These are phyloP conservation scores for Hydropsyche tenuis DNA, from an alignment of 1,140 invertebrate genomes.

Conservation along the genomic window DNA sequence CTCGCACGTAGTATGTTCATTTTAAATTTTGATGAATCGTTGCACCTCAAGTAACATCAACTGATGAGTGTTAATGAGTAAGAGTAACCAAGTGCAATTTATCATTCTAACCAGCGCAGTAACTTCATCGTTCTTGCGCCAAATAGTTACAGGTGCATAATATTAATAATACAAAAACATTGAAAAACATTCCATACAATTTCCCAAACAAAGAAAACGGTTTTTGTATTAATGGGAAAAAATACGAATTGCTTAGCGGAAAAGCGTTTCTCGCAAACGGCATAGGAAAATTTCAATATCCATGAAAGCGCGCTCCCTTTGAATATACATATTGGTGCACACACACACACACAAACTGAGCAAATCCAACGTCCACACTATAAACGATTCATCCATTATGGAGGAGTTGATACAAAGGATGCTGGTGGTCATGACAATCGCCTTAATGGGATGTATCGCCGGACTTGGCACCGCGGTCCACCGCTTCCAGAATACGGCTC, in stretches of 20 bases:
- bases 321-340: not conserved
- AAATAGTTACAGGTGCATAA: not conserved
- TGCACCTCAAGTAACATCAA: not conserved
- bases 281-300: slow-evolving; percentile 34
- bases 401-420: slow-evolving; percentile 37
- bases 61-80: slow-evolving; percentile 33
- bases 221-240: not conserved
- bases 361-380: slow-evolving; percentile 31
- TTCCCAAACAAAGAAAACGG: not conserved
- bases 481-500: not conserved
- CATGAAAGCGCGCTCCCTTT: slow-evolving; percentile 34
- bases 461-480: slow-evolving; percentile 24
- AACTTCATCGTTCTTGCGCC: slow-evolving; percentile 20
- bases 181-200: not conserved
- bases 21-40: slow-evolving; percentile 20
- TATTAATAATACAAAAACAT: not conserved
- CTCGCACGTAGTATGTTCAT: not conserved
- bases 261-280: slow-evolving; percentile 22
- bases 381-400: slow-evolving; percentile 42
- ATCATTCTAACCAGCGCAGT: slow-evolving; percentile 15
- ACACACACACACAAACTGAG: slow-evolving; percentile 6
- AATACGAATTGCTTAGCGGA: not conserved
- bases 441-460: slow-evolving; percentile 38
- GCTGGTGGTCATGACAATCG: slow-evolving; percentile 38
- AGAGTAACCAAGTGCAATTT: slow-evolving; percentile 32